A percentile compares a stretch with the other conserved stretches of the same genome.
These are phyloP conservation scores for Bombylius discolor DNA, from an alignment of 2,888 invertebrate species.

Conservation along the genomic window DNA sequence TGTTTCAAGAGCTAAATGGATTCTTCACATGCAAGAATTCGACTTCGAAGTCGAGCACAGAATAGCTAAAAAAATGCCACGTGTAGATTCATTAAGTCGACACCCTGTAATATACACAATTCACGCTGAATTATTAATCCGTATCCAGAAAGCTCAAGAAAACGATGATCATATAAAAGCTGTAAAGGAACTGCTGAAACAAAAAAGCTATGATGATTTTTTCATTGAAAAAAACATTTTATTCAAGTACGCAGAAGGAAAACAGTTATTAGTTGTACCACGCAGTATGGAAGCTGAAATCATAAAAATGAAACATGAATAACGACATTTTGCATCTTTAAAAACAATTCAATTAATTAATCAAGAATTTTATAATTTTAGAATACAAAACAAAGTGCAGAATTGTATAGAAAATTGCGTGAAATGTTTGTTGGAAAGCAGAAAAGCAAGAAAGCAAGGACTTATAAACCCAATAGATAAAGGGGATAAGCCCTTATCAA, in stretches of 20 bases:
- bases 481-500: conserved; percentile 20
- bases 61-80: too few species aligned
- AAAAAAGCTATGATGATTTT: background rate
- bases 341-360: conserved; percentile 15
- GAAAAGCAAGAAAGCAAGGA: too few species aligned
- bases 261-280: conserved; percentile 1
- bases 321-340: conserved; percentile 3
- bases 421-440: conserved; percentile 13
- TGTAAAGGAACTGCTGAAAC: background rate
- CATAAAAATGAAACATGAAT: conserved; percentile 2
- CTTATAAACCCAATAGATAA: conserved; percentile 21
- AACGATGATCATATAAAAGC: background rate
- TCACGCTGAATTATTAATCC: background rate
- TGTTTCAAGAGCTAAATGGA: too few species aligned
- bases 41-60: too few species aligned
- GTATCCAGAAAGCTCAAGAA: background rate
- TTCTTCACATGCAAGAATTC: too few species aligned
- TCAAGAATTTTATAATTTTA: conserved; percentile 15
- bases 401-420: conserved; percentile 9
- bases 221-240: background rate
- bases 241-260: background rate
- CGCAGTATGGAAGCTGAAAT: conserved; percentile 4
- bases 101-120: too few species aligned
- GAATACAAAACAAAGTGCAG: conserved; percentile 14
- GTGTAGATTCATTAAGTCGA: too few species aligned